Evolutionary conservation across 2,113 vertebrate genomes (phyloP).

Genomic region (Dryoscopus gambensis): DNA sequence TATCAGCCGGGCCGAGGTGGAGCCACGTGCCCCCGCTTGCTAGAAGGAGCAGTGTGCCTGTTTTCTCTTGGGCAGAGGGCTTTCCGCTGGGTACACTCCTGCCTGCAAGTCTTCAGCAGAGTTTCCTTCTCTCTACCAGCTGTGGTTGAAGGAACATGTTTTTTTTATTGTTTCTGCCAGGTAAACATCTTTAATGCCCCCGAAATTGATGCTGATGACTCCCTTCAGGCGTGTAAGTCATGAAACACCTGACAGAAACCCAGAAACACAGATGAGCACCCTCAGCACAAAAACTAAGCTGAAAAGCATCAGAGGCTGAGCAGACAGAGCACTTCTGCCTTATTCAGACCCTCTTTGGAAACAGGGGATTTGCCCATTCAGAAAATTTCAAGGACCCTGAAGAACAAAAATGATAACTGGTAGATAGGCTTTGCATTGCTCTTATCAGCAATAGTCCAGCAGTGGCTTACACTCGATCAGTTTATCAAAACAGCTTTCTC

Average conservation of each 20-base stretch:
- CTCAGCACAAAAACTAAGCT: neutral
- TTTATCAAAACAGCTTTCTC: neutral
- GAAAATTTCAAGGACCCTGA: neutral
- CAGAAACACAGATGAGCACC: neutral
- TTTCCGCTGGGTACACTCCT: neutral
- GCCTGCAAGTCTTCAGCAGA: neutral
- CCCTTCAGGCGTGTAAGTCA: neutral
- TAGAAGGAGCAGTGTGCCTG: neutral
- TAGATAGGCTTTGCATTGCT: neutral
- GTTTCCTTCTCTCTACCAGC: neutral
- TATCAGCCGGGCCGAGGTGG: neutral
- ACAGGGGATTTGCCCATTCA: neutral
- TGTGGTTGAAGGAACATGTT: neutral
- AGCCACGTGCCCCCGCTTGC: fast-evolving
- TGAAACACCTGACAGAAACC: neutral
- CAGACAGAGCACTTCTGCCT: neutral
- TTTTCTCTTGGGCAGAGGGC: neutral
- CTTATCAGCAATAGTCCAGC: neutral
- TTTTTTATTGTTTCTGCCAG: neutral
- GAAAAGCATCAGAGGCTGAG: neutral
- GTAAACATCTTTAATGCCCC: neutral
- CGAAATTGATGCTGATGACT: neutral
- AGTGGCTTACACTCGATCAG: neutral
- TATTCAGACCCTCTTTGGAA: neutral
- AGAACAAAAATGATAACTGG: neutral